Evolutionary conservation across 2,797 vertebrate species (phyloP), one percentile per base, ranked within the genome.

Genomic region (Bovichtus diacanthus): DNA sequence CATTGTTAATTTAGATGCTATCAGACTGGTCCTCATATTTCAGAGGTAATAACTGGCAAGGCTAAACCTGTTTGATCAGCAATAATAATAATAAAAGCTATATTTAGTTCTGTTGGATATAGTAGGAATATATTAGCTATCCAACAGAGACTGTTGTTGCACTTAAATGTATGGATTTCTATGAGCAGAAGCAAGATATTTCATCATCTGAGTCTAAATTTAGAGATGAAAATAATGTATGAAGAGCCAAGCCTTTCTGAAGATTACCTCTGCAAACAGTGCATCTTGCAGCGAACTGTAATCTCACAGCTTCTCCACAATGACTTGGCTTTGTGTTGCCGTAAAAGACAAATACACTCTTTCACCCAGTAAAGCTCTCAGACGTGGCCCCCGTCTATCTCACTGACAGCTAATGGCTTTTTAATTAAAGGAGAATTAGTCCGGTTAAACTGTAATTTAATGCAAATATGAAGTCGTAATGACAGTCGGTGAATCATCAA

Each of bases 361-460:
- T 90, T 85, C 92, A 87, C 91, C 90, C 93, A 88, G 71, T 70
- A 87, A 82, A 94, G 94, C 88, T 92, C 89, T 95, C 91, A 93
- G 95, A 87, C 60, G 62, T 93, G 92, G 92, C 88, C 91, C 87
- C 88, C 85, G 93, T 94, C 95, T 96, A 95, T 97, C 96, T 96
- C 92, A 90, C 94, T 94, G 95, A 95, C 82, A 85, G 96, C 95
- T 95, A 96, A 97, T 97, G 94, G 96, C 93, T 96, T 97, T 97
- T 97, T 97, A 97, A 99, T 98, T 98, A 96, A 95, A 94, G 88
- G 95, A 95, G 96, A 97, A 98, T 98, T 97, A 96, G 96, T 94
- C 95, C 90, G 90, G 95, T 96, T 97, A 97, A 98, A 97, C 95
- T 96, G 95, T 96, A 96, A 98, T 98, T 98, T 97, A 97, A 98